phyloP scores from a whole-genome alignment of 64 coral and sea anemone species.

The Hydrozoanthus tunicans region DNA sequence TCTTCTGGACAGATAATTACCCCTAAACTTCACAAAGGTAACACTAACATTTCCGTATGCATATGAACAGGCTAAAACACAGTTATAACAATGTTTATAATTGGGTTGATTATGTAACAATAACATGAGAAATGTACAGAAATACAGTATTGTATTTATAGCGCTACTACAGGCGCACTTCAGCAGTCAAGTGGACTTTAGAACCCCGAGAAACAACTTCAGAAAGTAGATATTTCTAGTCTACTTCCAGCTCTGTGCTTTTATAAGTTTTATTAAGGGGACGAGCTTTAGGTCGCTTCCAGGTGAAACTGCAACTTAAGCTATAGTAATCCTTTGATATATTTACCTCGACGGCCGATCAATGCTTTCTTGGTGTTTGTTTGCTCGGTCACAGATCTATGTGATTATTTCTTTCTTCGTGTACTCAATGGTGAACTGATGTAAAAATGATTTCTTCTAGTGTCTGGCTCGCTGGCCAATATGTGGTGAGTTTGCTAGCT shows the following conservation, averaged over 20 bases:
- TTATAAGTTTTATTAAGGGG: too few species aligned
- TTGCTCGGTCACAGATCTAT: too few species aligned
- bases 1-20: neutral
- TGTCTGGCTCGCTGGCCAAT: too few species aligned
- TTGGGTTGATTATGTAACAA: too few species aligned
- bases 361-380: too few species aligned
- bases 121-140: neutral
- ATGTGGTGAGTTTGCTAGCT: too few species aligned
- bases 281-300: neutral
- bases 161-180: neutral
- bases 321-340: neutral
- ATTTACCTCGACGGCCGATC: neutral
- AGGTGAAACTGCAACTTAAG: neutral
- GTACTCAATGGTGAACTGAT: too few species aligned
- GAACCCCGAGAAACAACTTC: neutral
- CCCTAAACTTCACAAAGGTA: neutral
- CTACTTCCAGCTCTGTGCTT: neutral
- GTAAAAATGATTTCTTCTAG: too few species aligned
- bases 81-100: neutral
- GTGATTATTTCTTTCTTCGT: too few species aligned
- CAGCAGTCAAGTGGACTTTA: slow-evolving; percentile 10
- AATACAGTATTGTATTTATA: neutral
- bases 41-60: neutral
- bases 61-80: neutral
- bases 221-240: neutral